phyloP scores from a whole-genome alignment of 2,797 vertebrate genomes.

The Huso huso region DNA sequence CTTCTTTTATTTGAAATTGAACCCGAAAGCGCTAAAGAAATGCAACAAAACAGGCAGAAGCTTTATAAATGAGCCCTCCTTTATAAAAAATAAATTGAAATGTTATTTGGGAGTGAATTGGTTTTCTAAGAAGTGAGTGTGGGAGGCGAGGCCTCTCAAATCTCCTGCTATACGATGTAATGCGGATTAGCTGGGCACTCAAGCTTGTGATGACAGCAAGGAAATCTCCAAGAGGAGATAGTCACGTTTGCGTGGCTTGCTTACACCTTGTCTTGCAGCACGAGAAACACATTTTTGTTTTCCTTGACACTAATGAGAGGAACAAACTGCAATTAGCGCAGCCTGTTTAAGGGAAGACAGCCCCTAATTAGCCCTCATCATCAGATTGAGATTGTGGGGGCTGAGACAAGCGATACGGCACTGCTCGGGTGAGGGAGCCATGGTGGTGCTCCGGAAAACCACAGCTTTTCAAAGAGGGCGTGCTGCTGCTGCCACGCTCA shows the following conservation, averaged over 20 bases:
- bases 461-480: constrained; percentile 57
- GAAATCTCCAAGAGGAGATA: too few relatives aligned
- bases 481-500: constrained; percentile 58
- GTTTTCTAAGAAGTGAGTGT: too few relatives aligned
- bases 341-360: constrained; percentile 59
- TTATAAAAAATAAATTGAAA: too few relatives aligned
- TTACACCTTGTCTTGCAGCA: constrained; percentile 25
- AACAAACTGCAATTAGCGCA: constrained; percentile 67
- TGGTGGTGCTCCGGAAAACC: constrained; percentile 35
- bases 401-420: constrained; percentile 42
- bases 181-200: too few relatives aligned
- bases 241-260: not conserved
- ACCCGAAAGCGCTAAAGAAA: too few relatives aligned
- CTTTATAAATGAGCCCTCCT: too few relatives aligned
- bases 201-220: too few relatives aligned
- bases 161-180: too few relatives aligned
- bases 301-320: constrained; percentile 58
- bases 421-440: constrained; percentile 58
- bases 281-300: constrained; percentile 64
- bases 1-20: too few relatives aligned
- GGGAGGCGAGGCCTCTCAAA: too few relatives aligned
- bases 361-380: constrained; percentile 63
- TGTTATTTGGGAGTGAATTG: too few relatives aligned
- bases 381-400: constrained; percentile 59
- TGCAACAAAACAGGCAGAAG: too few relatives aligned